Conservation (phyloP, 2,113 vertebrate genomes). For the Gymnogyps californianus region DNA sequence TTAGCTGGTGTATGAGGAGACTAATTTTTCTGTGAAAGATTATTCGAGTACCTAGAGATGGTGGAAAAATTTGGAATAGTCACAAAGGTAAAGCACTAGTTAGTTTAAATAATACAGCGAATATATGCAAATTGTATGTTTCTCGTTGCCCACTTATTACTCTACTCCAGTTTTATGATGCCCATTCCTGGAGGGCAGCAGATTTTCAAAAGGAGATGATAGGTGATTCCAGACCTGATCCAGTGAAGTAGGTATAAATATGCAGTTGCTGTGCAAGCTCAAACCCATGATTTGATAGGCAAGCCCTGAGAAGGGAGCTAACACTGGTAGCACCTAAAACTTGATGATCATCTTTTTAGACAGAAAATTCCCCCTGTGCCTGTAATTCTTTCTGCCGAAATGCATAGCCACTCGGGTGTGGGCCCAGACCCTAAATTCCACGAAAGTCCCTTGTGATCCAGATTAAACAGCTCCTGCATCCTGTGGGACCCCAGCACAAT, state of each 20-base stretch:
- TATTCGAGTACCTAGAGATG: background rate
- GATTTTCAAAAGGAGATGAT: accelerated
- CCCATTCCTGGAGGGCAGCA: background rate
- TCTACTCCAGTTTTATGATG: accelerated
- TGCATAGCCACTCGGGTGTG: accelerated
- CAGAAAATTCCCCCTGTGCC: background rate
- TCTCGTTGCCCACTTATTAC: background rate
- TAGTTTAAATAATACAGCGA: background rate
- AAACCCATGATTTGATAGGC: accelerated
- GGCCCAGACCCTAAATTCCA: background rate
- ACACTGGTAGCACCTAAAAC: background rate
- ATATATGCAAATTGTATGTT: accelerated
- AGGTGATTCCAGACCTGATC: background rate
- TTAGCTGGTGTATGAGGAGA: background rate
- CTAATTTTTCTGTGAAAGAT: background rate
- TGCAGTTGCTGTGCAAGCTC: background rate
- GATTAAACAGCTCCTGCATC: background rate
- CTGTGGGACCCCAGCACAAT: background rate
- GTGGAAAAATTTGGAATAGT: background rate
- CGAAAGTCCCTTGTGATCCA: background rate
- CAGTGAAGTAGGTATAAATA: accelerated
- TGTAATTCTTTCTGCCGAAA: background rate
- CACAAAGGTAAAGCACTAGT: background rate
- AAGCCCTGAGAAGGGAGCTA: no score
- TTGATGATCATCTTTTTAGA: background rate